Base-by-base conservation (phyloP, 2,113 vertebrate genomes). In the Xiphorhynchus elegans region DNA sequence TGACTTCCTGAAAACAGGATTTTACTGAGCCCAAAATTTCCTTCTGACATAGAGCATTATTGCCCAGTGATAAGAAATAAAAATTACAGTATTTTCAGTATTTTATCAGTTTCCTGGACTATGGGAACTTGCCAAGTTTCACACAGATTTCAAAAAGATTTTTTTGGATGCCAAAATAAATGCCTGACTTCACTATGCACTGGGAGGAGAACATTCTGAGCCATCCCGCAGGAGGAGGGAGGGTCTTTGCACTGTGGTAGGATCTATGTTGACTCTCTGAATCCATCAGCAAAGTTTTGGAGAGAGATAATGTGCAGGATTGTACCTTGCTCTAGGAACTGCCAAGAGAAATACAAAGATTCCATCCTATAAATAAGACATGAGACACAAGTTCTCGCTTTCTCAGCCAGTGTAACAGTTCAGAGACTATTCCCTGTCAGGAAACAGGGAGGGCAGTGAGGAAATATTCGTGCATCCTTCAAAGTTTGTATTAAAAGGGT, bases 91-190 rank as follows among this genome's bases (percentile, higher is more conserved):
- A 81, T 95, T 90, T 92, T 42, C 40, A 46, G 17, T 46, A 46
- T 46, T 46, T 46, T 53, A 76, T 75, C 42, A 95, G 76, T 64
- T 79, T 92, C 29, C 50, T 15, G 62, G 78, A 55, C 44, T 46
- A 73, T 91, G 63, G 42, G 84, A 93, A 92, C 4, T 58, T 86
- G 87, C 5, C 21, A 59, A 79, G 11, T 72, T 92, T 92, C 75
- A 73, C 0, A 4, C 59, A 69, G 63, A 79, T 94, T 94, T 81
- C 47, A 96, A 42, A 80, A 91, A 46, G 59, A 68, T 40, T 68
- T 74, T 92, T 85, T 52, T 77, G 47, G 35, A 66, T 96, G 96
- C 66, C 94, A 95, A 91, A 94, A 95, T 42, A 95, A 91, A 94
- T 76, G 76, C 86, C 87, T 96, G 95, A 83, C 78, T 92, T 95